Percentiles rank a stretch among this genome's conserved stretches.
These are phyloP conservation scores for Cataglyphis cursor DNA, from an alignment of 2,888 invertebrate species.

Conservation along the genomic window DNA sequence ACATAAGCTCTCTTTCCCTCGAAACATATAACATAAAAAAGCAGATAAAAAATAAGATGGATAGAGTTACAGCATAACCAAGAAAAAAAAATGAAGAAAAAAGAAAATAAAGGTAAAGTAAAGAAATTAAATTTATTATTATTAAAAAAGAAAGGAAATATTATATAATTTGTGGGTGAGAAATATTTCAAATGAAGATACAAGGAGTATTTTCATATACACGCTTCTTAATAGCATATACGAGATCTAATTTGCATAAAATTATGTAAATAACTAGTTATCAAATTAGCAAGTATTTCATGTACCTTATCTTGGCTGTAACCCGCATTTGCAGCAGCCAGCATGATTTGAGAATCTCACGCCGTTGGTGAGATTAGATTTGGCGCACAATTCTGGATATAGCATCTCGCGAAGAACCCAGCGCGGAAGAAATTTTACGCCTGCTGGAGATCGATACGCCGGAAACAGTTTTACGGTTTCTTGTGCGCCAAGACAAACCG, in stretches of 20 bases:
- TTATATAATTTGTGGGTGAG: too few species aligned
- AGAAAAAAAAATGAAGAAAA: not conserved
- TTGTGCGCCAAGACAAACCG: constrained; percentile 7
- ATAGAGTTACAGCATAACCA: constrained; percentile 13
- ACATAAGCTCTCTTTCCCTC: constrained; percentile 24
- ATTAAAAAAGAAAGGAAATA: constrained; percentile 2
- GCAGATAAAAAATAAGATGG: constrained; percentile 43
- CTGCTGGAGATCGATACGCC: constrained; percentile 38
- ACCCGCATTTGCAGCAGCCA: not conserved
- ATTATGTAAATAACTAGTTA: constrained; percentile 65
- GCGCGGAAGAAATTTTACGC: constrained; percentile 32
- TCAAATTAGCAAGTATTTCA: constrained; percentile 71
- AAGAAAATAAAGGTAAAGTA: not conserved
- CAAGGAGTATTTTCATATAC: constrained; percentile 25
- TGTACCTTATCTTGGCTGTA: constrained; percentile 56
- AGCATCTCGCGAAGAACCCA: constrained; percentile 10
- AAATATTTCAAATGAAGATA: not conserved
- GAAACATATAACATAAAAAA: constrained; percentile 35
- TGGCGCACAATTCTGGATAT: constrained; percentile 14
- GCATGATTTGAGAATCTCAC: constrained; percentile 27
- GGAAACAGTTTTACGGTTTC: constrained; percentile 45
- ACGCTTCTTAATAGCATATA: constrained; percentile 60
- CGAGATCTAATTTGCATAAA: constrained; percentile 72
- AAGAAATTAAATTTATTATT: constrained; percentile 28
- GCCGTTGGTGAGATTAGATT: constrained; percentile 38